Conservation (phyloP, 2,888 invertebrate species). For the Panzeria rudis region DNA sequence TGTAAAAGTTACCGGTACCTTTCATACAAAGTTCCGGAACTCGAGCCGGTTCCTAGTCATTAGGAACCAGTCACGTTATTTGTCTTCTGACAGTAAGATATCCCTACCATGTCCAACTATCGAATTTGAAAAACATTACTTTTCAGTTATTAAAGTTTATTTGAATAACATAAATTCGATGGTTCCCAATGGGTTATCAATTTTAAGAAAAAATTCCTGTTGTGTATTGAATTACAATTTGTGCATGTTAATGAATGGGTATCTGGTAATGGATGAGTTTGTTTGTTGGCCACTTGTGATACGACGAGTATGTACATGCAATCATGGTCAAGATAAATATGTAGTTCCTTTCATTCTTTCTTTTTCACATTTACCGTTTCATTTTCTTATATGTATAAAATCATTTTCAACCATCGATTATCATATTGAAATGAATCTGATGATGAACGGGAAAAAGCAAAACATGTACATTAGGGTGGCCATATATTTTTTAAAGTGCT, state of each 20-base stretch:
- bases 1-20: too few relatives aligned
- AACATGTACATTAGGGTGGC: background rate
- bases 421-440: slow-evolving; percentile 44
- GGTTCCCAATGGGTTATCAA: slow-evolving; percentile 16
- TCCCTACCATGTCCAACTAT: too few relatives aligned
- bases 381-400: background rate
- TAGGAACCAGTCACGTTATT: too few relatives aligned
- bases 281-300: slow-evolving; percentile 6
- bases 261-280: slow-evolving; percentile 25
- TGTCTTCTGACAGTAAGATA: too few relatives aligned
- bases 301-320: background rate
- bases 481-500: too few relatives aligned
- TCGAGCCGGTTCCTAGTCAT: too few relatives aligned
- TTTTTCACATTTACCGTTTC: slow-evolving; percentile 56
- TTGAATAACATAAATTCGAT: background rate
- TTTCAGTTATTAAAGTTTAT: background rate
- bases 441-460: slow-evolving; percentile 41
- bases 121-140: too few relatives aligned
- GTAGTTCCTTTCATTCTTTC: slow-evolving; percentile 36
- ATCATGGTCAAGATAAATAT: slow-evolving; percentile 45
- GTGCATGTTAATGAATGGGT: slow-evolving; percentile 38
- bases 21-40: too few relatives aligned
- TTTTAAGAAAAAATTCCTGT: background rate
- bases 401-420: slow-evolving; percentile 40
- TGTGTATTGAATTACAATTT: slow-evolving; percentile 49